Percentiles rank a stretch among this genome's conserved stretches.
Conservation (phyloP, 92 coral and sea anemone species). For the Anthopleura xanthogrammica region DNA sequence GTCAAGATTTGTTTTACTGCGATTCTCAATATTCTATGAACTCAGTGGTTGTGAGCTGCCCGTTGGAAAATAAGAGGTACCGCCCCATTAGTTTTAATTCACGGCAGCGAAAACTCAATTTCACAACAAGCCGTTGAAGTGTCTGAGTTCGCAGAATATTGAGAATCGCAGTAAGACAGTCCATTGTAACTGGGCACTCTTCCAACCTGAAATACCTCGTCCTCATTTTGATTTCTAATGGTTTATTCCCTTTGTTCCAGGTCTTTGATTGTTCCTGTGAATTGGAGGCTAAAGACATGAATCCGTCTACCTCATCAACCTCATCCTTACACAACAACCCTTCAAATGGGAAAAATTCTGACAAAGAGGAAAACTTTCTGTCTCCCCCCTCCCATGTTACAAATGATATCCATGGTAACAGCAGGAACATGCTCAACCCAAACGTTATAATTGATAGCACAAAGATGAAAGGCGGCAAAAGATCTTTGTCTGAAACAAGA, state of each 20-base stretch:
- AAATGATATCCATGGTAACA: background rate
- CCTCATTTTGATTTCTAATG: background rate
- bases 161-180: no score
- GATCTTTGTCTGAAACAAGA: background rate
- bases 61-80: no score
- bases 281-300: background rate
- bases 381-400: background rate
- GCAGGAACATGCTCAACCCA: slow-evolving; percentile 11
- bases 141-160: no score
- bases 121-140: no score
- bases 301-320: background rate
- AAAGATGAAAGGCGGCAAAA: background rate
- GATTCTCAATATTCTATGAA: no score
- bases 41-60: no score
- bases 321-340: slow-evolving; percentile 7
- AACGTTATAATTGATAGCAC: slow-evolving; percentile 14
- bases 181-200: no score
- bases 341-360: background rate
- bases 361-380: slow-evolving; percentile 6
- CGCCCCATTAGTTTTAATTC: no score
- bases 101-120: no score
- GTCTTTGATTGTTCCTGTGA: background rate
- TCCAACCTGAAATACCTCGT: no score
- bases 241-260: background rate
- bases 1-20: no score